Conservation (phyloP, 2,888 invertebrate species). For the Electrophaes corylata region DNA sequence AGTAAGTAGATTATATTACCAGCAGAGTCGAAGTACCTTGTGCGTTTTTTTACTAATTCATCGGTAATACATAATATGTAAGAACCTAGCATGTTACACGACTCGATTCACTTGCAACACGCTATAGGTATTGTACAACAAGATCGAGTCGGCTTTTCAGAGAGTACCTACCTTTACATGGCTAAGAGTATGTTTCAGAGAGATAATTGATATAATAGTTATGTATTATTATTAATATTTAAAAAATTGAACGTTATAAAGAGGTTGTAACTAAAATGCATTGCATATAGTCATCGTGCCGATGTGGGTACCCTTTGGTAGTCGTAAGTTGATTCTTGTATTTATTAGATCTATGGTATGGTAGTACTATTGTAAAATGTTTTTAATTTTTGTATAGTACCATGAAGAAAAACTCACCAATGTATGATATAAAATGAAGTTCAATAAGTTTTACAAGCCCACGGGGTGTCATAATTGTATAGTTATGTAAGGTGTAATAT, state of each 20-base stretch:
- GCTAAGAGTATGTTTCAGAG: conserved; percentile 64
- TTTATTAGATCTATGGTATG: conserved; percentile 77
- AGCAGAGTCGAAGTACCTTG: conserved; percentile 28
- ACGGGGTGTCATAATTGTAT: conserved; percentile 69
- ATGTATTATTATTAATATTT: conserved; percentile 65
- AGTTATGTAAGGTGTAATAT: conserved; percentile 76
- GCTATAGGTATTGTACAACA: conserved; percentile 1
- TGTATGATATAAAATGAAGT: conserved; percentile 73
- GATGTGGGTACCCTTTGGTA: conserved; percentile 65
- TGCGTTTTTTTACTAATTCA: conserved; percentile 17
- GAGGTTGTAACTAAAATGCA: conserved; percentile 80
- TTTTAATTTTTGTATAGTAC: conserved; percentile 84
- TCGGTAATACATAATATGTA: conserved; percentile 13
- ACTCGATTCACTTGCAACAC: conserved; percentile 1
- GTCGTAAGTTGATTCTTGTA: conserved; percentile 80
- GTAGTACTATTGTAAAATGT: conserved; percentile 80
- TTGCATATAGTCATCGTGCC: conserved; percentile 63
- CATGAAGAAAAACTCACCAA: conserved; percentile 62
- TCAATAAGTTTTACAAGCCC: conserved; percentile 71
- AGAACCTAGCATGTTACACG: conserved; percentile 12
- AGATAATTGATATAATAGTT: conserved; percentile 71
- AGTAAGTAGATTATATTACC: conserved; percentile 16
- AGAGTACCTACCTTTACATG: conserved; percentile 39
- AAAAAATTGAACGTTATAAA: conserved; percentile 74
- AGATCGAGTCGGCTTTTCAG: conserved; percentile 18